A percentile compares a stretch with the other conserved stretches of the same genome.
Conservation (phyloP, 37 sponge, comb jelly and placozoan species). For the Beroe ovata region DNA sequence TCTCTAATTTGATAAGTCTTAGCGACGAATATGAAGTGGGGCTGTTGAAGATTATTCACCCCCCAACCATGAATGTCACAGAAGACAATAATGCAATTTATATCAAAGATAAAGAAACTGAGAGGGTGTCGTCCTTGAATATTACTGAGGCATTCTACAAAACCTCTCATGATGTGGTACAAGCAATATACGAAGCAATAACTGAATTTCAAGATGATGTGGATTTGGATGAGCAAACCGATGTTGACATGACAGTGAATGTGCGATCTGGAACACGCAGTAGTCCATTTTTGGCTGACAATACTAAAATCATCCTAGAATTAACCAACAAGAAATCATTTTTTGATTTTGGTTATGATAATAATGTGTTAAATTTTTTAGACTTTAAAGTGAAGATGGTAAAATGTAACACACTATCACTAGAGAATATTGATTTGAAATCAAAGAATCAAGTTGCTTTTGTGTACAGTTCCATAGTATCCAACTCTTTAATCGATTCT, state of each 20-base stretch:
- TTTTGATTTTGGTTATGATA: background rate
- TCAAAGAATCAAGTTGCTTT: background rate
- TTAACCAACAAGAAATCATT: slow-evolving; percentile 5
- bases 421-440: background rate
- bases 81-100: background rate
- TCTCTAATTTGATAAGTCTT: background rate
- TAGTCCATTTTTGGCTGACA: background rate
- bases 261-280: background rate
- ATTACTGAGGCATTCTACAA: background rate
- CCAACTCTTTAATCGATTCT: slow-evolving; percentile 18
- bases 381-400: background rate
- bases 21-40: slow-evolving; percentile 19
- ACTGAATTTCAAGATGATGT: background rate
- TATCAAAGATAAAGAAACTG: background rate
- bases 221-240: background rate
- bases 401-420: background rate
- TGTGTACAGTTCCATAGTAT: slow-evolving; percentile 31
- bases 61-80: slow-evolving; percentile 5
- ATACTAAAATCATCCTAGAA: background rate
- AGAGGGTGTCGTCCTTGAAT: background rate
- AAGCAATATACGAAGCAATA: background rate
- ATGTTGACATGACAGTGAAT: background rate
- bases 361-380: slow-evolving; percentile 13
- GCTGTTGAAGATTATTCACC: background rate
- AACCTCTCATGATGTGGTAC: slow-evolving; percentile 5